Conservation (phyloP, 2,113 vertebrate genomes). For the Anser cygnoides region DNA sequence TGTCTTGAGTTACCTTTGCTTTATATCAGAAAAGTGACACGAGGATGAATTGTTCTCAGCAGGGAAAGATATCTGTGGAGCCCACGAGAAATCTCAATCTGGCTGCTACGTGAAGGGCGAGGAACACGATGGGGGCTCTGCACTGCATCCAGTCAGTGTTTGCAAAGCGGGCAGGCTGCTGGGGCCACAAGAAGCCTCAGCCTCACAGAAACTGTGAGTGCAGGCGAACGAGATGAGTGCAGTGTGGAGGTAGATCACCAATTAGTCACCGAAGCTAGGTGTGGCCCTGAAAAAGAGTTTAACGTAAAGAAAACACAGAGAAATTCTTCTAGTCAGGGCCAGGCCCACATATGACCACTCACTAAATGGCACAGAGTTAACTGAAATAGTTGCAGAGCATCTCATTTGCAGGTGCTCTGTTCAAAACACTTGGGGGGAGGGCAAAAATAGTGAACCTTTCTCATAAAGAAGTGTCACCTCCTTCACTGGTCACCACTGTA, state of each 20-base stretch:
- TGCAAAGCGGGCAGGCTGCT: neutral
- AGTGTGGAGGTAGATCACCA: neutral
- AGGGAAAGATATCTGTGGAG: neutral
- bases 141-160: rapidly evolving
- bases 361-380: neutral
- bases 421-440: neutral
- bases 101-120: neutral
- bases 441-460: neutral
- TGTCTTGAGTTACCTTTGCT: neutral
- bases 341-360: neutral
- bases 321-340: neutral
- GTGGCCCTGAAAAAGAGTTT: neutral
- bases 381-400: neutral
- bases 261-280: rapidly evolving
- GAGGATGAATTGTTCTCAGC: rapidly evolving
- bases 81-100: neutral
- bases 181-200: neutral
- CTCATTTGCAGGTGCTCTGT: neutral
- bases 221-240: neutral
- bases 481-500: neutral
- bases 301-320: neutral
- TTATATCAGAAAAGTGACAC: neutral
- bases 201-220: neutral
- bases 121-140: neutral
- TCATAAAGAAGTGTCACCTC: neutral